These are phyloP conservation scores for Artemisiospiza belli DNA, from an alignment of 2,113 vertebrate species.

Conservation along the genomic window DNA sequence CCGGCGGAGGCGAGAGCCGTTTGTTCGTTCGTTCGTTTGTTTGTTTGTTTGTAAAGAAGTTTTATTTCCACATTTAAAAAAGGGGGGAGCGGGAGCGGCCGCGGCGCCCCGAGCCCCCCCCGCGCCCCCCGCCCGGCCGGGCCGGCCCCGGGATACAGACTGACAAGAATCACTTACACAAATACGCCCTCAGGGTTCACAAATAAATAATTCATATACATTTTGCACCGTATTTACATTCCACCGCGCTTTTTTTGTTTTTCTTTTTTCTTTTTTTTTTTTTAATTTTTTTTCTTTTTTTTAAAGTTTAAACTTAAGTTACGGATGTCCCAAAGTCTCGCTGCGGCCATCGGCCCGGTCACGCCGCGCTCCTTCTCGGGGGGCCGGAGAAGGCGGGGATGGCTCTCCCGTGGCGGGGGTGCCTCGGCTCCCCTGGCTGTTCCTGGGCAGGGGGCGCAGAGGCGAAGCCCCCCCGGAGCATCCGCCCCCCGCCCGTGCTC, in stretches of 20 bases:
- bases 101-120: conserved; percentile 62
- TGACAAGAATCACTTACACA: conserved; percentile 89
- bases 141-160: conserved; percentile 75
- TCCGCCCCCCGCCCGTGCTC: not conserved
- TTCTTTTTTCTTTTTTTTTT: no score
- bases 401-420: not conserved
- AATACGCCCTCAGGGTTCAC: conserved; percentile 79
- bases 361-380: not conserved
- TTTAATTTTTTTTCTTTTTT: not conserved
- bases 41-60: conserved; percentile 86
- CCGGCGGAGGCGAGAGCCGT: not conserved
- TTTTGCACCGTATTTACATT: conserved; percentile 87
- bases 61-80: conserved; percentile 97
- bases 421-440: not conserved
- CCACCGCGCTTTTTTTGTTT: not conserved
- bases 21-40: conserved; percentile 56
- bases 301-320: not conserved
- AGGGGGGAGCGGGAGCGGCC: conserved; percentile 58
- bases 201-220: conserved; percentile 96
- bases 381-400: not conserved
- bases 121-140: conserved; percentile 31
- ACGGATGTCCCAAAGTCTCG: not conserved
- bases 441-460: not conserved
- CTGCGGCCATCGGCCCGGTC: not conserved
- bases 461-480: not conserved